phyloP scores from a whole-genome alignment of 1,140 invertebrate genomes.

The Whitmania pigra region DNA sequence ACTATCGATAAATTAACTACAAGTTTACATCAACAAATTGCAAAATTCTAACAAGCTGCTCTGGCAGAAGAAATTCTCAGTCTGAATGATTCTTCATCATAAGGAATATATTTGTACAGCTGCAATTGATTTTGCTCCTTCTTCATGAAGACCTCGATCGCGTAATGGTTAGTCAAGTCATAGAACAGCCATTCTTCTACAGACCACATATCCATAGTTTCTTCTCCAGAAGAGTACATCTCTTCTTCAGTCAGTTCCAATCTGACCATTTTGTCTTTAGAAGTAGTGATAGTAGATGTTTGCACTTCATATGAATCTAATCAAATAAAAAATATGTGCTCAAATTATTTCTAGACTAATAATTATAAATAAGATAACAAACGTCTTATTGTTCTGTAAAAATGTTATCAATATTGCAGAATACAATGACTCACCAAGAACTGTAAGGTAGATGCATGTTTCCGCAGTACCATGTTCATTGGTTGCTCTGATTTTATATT shows the following conservation, averaged over 20 bases:
- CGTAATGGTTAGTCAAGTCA: neutral
- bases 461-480: conserved; percentile 30
- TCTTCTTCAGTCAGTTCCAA: conserved; percentile 1
- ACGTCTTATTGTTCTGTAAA: no score
- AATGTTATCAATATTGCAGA: neutral
- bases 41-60: neutral
- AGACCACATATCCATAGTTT: conserved; percentile 2
- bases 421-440: conserved; percentile 17
- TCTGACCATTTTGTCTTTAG: neutral
- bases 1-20: no score
- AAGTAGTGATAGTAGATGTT: neutral
- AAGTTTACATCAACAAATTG: no score
- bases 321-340: neutral
- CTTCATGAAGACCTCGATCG: conserved; percentile 4
- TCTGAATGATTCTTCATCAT: conserved; percentile 7
- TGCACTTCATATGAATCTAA: conserved; percentile 7
- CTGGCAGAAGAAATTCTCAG: neutral
- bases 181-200: conserved; percentile 15
- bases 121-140: neutral
- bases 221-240: conserved; percentile 14
- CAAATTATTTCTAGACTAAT: no score
- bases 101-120: neutral
- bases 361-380: no score
- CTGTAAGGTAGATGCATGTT: conserved; percentile 25
- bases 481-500: conserved; percentile 61